A percentile compares a stretch with the other conserved stretches of the same genome.
phyloP scores from a whole-genome alignment of 2,888 invertebrate species.

The Scaptomyza reducta region DNA sequence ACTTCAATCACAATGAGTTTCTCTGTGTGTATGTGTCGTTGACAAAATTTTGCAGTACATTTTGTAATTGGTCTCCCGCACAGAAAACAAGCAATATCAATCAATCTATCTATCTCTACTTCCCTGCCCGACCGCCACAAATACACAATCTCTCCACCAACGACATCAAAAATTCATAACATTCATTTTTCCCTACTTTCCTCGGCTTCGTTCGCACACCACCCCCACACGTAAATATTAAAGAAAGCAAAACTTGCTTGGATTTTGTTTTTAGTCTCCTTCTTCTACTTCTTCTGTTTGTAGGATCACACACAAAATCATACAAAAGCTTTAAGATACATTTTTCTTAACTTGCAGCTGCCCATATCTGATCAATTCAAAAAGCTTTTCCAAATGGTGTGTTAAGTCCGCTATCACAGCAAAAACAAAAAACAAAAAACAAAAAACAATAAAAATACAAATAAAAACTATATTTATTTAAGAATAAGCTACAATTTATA shows the following conservation, averaged over 20 bases:
- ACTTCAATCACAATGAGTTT: slow-evolving; percentile 38
- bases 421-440: slow-evolving; percentile 32
- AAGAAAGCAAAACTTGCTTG: slow-evolving; percentile 36
- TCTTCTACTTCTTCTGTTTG: slow-evolving; percentile 40
- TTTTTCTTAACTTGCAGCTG: slow-evolving; percentile 60
- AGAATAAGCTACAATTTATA: slow-evolving; percentile 14
- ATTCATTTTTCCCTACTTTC: slow-evolving; percentile 25
- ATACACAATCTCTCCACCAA: slow-evolving; percentile 10
- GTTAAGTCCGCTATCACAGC: slow-evolving; percentile 71
- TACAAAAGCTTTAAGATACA: slow-evolving; percentile 60
- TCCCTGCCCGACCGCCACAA: not conserved
- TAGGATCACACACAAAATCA: slow-evolving; percentile 56
- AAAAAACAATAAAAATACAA: not conserved
- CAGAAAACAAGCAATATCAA: slow-evolving; percentile 18
- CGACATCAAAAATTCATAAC: slow-evolving; percentile 26
- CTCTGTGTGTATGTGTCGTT: slow-evolving; percentile 55
- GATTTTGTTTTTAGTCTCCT: slow-evolving; percentile 57
- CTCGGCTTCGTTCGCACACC: not conserved
- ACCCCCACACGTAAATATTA: slow-evolving; percentile 10
- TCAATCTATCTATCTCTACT: not conserved
- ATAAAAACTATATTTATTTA: not conserved
- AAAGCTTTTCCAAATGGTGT: slow-evolving; percentile 71
- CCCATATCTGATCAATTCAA: slow-evolving; percentile 50
- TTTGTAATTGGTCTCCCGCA: slow-evolving; percentile 51
- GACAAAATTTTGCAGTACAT: slow-evolving; percentile 33